Evolutionary conservation across 2,797 vertebrate species (phyloP), one percentile per base, ranked within the genome.

Genomic region (Fistularia commersonii): DNA sequence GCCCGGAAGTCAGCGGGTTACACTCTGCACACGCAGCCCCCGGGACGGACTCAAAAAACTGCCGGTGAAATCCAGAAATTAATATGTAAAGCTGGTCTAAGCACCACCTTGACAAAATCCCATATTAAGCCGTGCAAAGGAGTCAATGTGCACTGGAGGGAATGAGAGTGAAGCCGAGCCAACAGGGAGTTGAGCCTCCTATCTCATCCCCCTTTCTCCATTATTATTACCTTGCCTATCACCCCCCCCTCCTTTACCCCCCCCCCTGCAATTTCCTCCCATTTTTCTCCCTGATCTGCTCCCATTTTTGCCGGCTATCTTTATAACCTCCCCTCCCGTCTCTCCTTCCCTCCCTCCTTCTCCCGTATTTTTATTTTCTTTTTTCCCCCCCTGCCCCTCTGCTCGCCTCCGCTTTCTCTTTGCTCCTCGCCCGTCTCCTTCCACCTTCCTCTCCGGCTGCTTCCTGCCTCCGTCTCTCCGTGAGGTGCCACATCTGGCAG

Each of bases 401-500:
- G 6, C 34, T 35, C 8, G n/a, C 8, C 8, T 35, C 34, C 8
- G 6, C 34, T 6, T 35, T 8, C 6, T 14, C 34, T 13, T 49
- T 43, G 43, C 40, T 11, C 37, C 7, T 8, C 43, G 57, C 45
- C 33, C 8, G n/a, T 11, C 38, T 32, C 9, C 7, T 1, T 31
- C 40, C 11, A 7, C 44, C 35, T 11, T 31, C 39, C 38, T 33
- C 11, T 77, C 45, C 61, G 76, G 70, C 66, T 72, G 69, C 61
- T 68, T 74, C 66, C 64, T 66, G 44, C 66, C 54, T 73, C 72
- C 74, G 76, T 87, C 82, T 83, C 72, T 72, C n/a, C n/a, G n/a
- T n/a, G n/a, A 81, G 85, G 79, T 85, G 82, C 78, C 85, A 88
- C 87, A 87, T 85, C 88, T 89, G 86, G 82, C 78, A 83, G 83